Base-by-base conservation (phyloP, 2,797 vertebrate species). In the Bryconaethiops microstoma region DNA sequence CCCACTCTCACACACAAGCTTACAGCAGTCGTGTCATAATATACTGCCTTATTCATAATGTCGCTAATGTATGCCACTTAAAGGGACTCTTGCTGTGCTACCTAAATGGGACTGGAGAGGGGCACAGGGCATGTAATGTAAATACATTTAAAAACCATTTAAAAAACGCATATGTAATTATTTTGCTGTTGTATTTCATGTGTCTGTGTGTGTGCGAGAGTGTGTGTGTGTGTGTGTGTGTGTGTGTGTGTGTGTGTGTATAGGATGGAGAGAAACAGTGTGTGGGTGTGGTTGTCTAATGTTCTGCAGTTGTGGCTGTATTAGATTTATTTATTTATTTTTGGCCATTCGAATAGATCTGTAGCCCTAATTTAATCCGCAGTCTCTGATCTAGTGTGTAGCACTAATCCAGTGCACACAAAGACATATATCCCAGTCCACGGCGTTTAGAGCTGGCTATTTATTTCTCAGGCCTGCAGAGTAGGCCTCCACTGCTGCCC, bases 281-380 rank as follows among this genome's bases (percentile, higher is more conserved):
- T 45, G 42, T 29, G 29, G 29, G 29, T 29, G 35, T 35, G 4
- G 35, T 2, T 35, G 35, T 35, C 35, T 35, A 35, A 2, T 35
- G 35, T 35, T 2, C 35, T 3, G 35, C 35, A 35, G 35, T 35
- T 54, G 68, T n/a, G 19, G 40, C 9, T 48, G 52, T 52, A 4
- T 75, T 59, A 8, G 7, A 39, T 35, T 35, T 35, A 3, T 35
- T n/a, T 25, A 40, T 42, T 63, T 55, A 42, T 14, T 65, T 65
- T 39, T 42, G 40, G 35, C 16, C 25, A 13, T 67, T 5, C 4
- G 69, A 29, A 68, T 55, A 78, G 42, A 64, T 70, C 48, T 10
- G 14, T 48, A 39, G 21, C 54, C 16, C 60, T 83, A 83, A 79
- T 76, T 59, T 76, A 79, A 73, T 80, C 29, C 62, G 40, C 39